These are phyloP conservation scores for Reinhardtius hippoglossoides DNA, from an alignment of 2,113 vertebrate genomes.

Conservation along the genomic window DNA sequence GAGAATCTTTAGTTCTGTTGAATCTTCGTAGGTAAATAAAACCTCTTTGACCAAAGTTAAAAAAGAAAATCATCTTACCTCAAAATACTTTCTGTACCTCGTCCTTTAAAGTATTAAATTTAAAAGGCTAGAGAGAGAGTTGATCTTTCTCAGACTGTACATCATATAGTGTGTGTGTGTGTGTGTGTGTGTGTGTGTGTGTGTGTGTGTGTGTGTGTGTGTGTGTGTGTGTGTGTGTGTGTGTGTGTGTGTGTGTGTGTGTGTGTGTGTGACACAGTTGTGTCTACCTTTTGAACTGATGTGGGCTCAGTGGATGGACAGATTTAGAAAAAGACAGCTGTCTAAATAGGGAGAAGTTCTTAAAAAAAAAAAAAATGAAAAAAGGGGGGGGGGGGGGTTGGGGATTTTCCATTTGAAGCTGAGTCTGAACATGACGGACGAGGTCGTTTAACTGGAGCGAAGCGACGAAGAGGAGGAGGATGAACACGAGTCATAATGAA, in stretches of 20 bases:
- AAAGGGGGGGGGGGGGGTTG: neutral
- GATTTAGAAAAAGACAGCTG: constrained; percentile 47
- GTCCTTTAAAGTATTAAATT: too few relatives aligned
- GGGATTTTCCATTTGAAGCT: constrained; percentile 34
- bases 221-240: neutral
- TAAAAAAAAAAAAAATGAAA: neutral
- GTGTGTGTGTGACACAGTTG: neutral
- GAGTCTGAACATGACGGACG: neutral
- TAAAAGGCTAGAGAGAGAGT: too few relatives aligned
- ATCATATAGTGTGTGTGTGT: too few relatives aligned
- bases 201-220: constrained; percentile 13
- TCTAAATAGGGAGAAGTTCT: constrained; percentile 28
- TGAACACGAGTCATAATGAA: too few relatives aligned
- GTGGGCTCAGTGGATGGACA: constrained; percentile 8
- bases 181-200: too few relatives aligned
- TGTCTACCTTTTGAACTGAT: constrained; percentile 22
- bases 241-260: constrained; percentile 23
- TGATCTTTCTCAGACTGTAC: too few relatives aligned
- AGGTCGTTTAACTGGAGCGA: constrained; percentile 15
- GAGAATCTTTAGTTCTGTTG: too few relatives aligned
- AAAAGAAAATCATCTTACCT: too few relatives aligned
- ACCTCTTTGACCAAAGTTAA: too few relatives aligned
- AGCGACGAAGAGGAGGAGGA: neutral
- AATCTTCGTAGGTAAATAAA: too few relatives aligned
- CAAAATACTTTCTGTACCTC: too few relatives aligned